Evolutionary conservation across 2,888 invertebrate genomes (phyloP).

Genomic region (Gymnoscelis rufifasciata): DNA sequence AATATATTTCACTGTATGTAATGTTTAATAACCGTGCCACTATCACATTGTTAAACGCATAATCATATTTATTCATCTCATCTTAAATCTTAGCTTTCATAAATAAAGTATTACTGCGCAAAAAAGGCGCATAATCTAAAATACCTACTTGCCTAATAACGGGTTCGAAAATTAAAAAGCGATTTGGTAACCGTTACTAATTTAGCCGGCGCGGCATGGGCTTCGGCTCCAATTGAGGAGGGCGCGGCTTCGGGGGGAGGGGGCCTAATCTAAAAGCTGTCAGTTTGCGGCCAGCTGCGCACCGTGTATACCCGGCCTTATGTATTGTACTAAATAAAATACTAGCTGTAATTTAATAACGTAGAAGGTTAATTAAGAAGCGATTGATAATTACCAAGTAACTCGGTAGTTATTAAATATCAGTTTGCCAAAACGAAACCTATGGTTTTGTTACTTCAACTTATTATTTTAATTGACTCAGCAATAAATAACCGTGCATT

Average conservation of each 20-base stretch:
- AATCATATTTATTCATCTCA: no score
- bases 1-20: no score
- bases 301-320: constrained; percentile 55
- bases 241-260: constrained; percentile 44
- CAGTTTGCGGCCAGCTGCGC: constrained; percentile 70
- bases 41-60: no score
- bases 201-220: constrained; percentile 64
- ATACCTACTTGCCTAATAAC: constrained; percentile 58
- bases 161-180: constrained; percentile 71
- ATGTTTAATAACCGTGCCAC: no score
- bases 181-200: constrained; percentile 77
- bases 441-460: not conserved
- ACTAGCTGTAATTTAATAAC: not conserved
- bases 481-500: constrained; percentile 41
- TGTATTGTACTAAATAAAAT: constrained; percentile 31
- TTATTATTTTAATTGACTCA: constrained; percentile 44
- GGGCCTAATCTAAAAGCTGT: constrained; percentile 76
- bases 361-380: not conserved
- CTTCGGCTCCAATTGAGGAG: constrained; percentile 66
- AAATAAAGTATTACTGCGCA: constrained; percentile 2
- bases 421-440: constrained; percentile 17
- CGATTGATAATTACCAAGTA: not conserved
- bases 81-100: no score
- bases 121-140: constrained; percentile 40
- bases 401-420: not conserved